Conservation (phyloP, 1,140 invertebrate genomes). For the Sminthurinus signatus region DNA sequence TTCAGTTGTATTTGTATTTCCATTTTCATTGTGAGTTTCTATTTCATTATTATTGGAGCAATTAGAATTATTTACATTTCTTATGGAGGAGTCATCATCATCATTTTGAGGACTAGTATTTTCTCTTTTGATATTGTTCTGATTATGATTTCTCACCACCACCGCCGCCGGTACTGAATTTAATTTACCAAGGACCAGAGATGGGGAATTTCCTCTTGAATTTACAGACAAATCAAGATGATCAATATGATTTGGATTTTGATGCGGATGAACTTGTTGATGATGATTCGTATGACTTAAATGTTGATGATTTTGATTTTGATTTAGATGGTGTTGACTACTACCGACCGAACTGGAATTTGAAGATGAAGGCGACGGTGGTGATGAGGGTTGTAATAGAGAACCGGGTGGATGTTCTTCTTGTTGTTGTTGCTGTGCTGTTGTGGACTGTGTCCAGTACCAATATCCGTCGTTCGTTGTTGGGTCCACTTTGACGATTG, state of each 20-base stretch:
- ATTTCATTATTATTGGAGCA: background rate
- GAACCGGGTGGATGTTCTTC: background rate
- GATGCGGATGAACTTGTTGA: too few species aligned
- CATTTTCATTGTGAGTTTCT: background rate
- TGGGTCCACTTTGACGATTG: slow-evolving; percentile 35
- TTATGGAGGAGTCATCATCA: too few species aligned
- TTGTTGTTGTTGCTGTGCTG: background rate
- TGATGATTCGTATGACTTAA: background rate
- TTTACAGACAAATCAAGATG: too few species aligned
- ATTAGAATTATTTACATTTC: too few species aligned
- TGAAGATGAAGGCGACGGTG: slow-evolving; percentile 25
- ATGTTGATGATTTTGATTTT: slow-evolving; percentile 4
- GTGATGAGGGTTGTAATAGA: slow-evolving; percentile 18
- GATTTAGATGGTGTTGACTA: slow-evolving; percentile 6
- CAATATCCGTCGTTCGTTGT: slow-evolving; percentile 23
- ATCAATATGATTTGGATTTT: too few species aligned
- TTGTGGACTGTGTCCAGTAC: slow-evolving; percentile 23
- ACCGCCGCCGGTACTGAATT: slow-evolving; percentile 12
- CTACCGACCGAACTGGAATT: background rate
- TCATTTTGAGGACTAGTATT: too few species aligned
- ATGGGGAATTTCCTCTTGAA: background rate
- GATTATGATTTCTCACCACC: slow-evolving; percentile 9
- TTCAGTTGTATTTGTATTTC: background rate
- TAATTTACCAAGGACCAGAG: background rate
- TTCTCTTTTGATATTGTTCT: background rate